Conservation (phyloP, 1,140 invertebrate species). For the Xylocopa sonorina region DNA sequence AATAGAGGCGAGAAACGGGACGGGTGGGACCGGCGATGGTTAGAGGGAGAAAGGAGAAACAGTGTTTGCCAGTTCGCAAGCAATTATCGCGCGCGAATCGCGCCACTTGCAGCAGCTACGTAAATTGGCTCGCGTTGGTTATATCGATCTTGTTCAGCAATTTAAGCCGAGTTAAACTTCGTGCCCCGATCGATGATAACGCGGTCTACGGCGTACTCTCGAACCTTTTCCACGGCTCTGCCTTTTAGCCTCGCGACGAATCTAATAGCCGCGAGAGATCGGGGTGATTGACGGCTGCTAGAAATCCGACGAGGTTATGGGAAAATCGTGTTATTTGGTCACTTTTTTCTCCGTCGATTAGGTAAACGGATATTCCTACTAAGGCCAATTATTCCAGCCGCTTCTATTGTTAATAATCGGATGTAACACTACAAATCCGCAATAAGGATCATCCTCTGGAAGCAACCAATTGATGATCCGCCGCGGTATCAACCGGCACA, state of each 20-base stretch:
- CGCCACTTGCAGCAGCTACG: slow-evolving; percentile 60
- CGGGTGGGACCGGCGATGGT: too few species aligned
- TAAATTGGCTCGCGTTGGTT: slow-evolving; percentile 61
- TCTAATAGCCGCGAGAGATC: neutral
- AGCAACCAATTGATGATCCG: slow-evolving; percentile 19
- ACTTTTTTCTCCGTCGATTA: neutral
- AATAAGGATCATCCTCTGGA: neutral
- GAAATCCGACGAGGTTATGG: neutral
- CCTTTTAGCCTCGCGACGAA: slow-evolving; percentile 33
- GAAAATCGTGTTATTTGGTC: slow-evolving; percentile 14
- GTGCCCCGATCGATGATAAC: slow-evolving; percentile 63
- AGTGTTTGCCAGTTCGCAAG: slow-evolving; percentile 67
- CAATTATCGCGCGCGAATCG: slow-evolving; percentile 72
- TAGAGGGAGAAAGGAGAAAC: neutral
- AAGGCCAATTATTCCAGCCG: too few species aligned
- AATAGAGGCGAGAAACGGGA: too few species aligned
- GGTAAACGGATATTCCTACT: neutral
- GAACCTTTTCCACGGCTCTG: slow-evolving; percentile 11
- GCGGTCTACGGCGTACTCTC: slow-evolving; percentile 26
- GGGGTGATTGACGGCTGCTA: slow-evolving; percentile 6
- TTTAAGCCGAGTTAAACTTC: slow-evolving; percentile 62
- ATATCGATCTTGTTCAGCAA: slow-evolving; percentile 66
- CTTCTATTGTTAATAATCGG: too few species aligned
- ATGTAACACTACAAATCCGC: too few species aligned
- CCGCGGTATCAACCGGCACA: neutral